phyloP scores from a whole-genome alignment of 2,113 vertebrate species.

The Grammomys dolichurus region DNA sequence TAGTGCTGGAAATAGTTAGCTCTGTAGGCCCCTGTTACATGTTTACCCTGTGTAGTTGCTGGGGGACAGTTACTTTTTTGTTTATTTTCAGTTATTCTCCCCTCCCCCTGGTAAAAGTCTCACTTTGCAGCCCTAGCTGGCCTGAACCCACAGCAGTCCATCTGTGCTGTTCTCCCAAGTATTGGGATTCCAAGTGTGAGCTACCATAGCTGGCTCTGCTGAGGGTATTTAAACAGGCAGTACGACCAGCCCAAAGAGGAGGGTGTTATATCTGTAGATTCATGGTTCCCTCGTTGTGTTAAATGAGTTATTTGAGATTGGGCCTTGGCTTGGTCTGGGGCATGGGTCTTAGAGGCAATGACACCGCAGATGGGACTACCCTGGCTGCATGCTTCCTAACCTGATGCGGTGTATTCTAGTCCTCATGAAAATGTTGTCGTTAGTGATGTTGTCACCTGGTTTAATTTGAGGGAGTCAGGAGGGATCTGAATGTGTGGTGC shows the following conservation, averaged over 20 bases:
- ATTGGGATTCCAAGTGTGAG: background rate
- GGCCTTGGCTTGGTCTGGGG: slow-evolving; percentile 44
- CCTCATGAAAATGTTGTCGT: background rate
- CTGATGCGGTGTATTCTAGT: background rate
- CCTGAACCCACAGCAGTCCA: background rate
- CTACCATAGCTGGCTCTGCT: background rate
- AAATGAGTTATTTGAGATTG: background rate
- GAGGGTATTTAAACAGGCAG: background rate
- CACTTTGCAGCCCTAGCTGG: background rate
- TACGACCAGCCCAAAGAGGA: background rate
- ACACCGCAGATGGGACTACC: background rate
- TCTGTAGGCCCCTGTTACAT: background rate
- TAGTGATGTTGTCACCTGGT: background rate
- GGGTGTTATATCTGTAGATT: background rate
- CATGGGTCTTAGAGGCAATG: background rate
- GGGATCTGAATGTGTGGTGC: slow-evolving; percentile 74
- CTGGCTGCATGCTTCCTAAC: background rate
- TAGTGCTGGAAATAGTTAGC: background rate
- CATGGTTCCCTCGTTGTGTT: background rate
- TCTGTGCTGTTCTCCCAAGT: background rate
- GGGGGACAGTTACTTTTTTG: background rate
- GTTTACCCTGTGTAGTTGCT: background rate
- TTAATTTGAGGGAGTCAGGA: slow-evolving; percentile 71
- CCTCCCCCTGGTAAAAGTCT: too few species aligned
- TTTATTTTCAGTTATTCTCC: background rate